Percentiles rank a stretch among this genome's conserved stretches.
Evolutionary conservation across 1,140 invertebrate species (phyloP).

Genomic region (Carposina sasakii): DNA sequence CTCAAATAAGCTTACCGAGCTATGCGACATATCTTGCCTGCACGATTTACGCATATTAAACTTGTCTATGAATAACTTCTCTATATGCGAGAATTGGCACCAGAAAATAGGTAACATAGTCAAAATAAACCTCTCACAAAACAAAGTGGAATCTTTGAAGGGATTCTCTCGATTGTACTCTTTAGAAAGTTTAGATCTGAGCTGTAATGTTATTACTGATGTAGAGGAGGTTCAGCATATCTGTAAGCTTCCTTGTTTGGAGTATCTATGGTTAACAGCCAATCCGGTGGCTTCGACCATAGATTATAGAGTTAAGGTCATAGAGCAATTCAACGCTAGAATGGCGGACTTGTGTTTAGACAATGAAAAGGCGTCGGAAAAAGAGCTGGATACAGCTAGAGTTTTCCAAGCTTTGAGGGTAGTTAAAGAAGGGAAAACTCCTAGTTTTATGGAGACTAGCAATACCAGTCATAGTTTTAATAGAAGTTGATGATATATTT

Average conservation of each 20-base stretch:
- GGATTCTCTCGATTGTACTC: slow-evolving; percentile 90
- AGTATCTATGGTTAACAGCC: slow-evolving; percentile 87
- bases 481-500: slow-evolving; percentile 57
- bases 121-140: slow-evolving; percentile 89
- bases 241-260: slow-evolving; percentile 87
- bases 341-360: slow-evolving; percentile 87
- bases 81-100: slow-evolving; percentile 83
- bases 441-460: slow-evolving; percentile 59
- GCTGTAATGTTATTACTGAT: slow-evolving; percentile 86
- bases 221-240: slow-evolving; percentile 88
- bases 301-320: slow-evolving; percentile 92
- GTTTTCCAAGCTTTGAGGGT: slow-evolving; percentile 88
- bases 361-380: slow-evolving; percentile 88
- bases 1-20: slow-evolving; percentile 82
- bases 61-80: slow-evolving; percentile 84
- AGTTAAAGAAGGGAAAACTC: slow-evolving; percentile 65
- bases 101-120: slow-evolving; percentile 91
- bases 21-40: slow-evolving; percentile 85
- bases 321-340: slow-evolving; percentile 86
- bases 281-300: slow-evolving; percentile 90
- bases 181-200: slow-evolving; percentile 88
- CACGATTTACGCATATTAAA: slow-evolving; percentile 84
- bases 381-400: slow-evolving; percentile 92
- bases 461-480: slow-evolving; percentile 57
- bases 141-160: slow-evolving; percentile 82